phyloP scores from a whole-genome alignment of 2,888 invertebrate genomes.

The Erebia ligea region DNA sequence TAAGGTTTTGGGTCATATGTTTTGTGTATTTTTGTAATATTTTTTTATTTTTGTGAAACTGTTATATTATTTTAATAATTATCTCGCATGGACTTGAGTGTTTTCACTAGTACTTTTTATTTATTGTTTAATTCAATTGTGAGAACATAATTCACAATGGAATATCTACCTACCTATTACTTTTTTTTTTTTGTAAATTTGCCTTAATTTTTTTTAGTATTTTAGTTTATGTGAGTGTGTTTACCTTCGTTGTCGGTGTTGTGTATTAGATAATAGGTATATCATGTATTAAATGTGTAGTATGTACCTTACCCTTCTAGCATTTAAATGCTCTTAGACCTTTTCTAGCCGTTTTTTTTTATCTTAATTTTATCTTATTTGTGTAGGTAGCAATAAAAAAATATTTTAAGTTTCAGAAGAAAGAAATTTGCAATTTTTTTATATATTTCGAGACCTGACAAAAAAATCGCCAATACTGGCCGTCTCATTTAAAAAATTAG shows the following conservation, averaged over 20 bases:
- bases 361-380: too few relatives aligned
- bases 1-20: background rate
- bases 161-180: background rate
- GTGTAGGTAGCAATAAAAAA: too few relatives aligned
- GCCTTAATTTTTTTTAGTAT: constrained; percentile 12
- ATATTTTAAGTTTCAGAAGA: too few relatives aligned
- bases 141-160: background rate
- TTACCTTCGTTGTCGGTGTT: constrained; percentile 33
- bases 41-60: background rate
- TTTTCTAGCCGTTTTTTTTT: too few relatives aligned
- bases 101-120: background rate
- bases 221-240: constrained; percentile 16
- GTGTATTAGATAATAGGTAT: constrained; percentile 6
- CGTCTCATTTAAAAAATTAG: too few relatives aligned
- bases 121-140: background rate
- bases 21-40: background rate
- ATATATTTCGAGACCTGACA: too few relatives aligned
- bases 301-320: too few relatives aligned
- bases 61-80: background rate
- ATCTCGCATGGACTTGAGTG: background rate
- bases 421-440: too few relatives aligned
- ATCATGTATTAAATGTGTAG: too few relatives aligned
- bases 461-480: too few relatives aligned
- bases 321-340: too few relatives aligned
- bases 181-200: constrained; percentile 9